Evolutionary conservation across 2,113 vertebrate species (phyloP).

Genomic region (Heterotilapia buettikoferi): DNA sequence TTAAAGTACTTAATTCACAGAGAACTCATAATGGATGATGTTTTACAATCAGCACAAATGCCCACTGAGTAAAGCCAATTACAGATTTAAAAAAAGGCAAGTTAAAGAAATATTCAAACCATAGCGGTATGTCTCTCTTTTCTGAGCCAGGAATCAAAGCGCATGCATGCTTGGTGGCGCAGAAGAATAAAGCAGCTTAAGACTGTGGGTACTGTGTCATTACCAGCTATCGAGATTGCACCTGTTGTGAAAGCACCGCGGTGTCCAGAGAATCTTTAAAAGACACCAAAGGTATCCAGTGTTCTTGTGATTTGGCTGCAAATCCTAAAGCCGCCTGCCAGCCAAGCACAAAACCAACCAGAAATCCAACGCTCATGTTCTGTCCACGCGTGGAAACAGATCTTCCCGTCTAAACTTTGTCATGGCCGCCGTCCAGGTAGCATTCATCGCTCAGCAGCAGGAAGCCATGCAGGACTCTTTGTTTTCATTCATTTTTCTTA

Average conservation of each 20-base stretch:
- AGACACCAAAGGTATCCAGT: constrained; percentile 13
- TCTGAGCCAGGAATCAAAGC: neutral
- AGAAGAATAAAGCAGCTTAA: neutral
- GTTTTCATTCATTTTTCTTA: neutral
- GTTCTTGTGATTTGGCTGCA: constrained; percentile 36
- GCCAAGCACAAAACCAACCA: neutral
- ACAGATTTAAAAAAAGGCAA: neutral
- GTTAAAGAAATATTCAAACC: neutral
- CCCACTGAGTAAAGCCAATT: constrained; percentile 2
- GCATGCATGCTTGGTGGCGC: neutral
- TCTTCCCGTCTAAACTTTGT: neutral
- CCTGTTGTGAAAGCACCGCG: constrained; percentile 14
- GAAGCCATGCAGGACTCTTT: neutral
- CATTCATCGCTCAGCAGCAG: neutral
- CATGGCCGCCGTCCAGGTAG: constrained; percentile 23
- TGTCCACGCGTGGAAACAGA: constrained; percentile 8
- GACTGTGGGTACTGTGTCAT: neutral
- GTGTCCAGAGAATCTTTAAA: neutral
- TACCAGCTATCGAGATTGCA: constrained; percentile 7
- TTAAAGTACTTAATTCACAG: constrained; percentile 18
- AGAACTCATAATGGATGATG: constrained; percentile 8
- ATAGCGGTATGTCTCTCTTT: neutral
- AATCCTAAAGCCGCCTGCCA: neutral
- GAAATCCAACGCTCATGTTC: neutral
- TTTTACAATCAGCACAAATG: constrained; percentile 13